These are phyloP conservation scores for Brachypodius melanocephalos DNA, from an alignment of 2,113 vertebrate genomes.

Conservation along the genomic window DNA sequence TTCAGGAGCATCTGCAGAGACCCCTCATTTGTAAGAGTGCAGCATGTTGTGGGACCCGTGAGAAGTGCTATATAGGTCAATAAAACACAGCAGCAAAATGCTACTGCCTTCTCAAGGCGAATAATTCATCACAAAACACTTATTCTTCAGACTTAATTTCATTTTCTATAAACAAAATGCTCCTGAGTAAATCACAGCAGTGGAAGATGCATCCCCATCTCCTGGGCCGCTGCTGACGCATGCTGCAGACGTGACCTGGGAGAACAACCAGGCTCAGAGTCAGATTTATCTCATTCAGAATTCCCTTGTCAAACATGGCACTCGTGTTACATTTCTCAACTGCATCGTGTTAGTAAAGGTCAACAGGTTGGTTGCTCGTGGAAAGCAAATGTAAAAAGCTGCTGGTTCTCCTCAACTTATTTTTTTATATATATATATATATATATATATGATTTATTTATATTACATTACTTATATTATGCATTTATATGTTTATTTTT, in stretches of 20 bases:
- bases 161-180: conserved; percentile 33
- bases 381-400: background rate
- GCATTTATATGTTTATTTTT: background rate
- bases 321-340: background rate
- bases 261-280: conserved; percentile 2
- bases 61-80: conserved; percentile 22
- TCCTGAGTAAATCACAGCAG: conserved; percentile 11
- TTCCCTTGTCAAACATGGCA: background rate
- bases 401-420: background rate
- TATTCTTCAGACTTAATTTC: conserved; percentile 35
- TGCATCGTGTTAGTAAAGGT: background rate
- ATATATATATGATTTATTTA: background rate
- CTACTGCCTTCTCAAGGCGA: background rate
- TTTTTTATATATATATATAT: background rate
- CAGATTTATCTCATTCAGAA: background rate
- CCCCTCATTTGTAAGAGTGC: background rate
- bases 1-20: conserved; percentile 25
- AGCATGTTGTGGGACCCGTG: background rate
- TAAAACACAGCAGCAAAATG: conserved; percentile 45
- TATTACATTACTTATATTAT: background rate
- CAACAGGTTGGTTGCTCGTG: background rate
- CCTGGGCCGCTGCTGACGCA: background rate
- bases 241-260: background rate
- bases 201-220: background rate
- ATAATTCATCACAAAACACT: conserved; percentile 27